Evolutionary conservation across 1,140 invertebrate species (phyloP).

Genomic region (Acyrthosiphon pisum): DNA sequence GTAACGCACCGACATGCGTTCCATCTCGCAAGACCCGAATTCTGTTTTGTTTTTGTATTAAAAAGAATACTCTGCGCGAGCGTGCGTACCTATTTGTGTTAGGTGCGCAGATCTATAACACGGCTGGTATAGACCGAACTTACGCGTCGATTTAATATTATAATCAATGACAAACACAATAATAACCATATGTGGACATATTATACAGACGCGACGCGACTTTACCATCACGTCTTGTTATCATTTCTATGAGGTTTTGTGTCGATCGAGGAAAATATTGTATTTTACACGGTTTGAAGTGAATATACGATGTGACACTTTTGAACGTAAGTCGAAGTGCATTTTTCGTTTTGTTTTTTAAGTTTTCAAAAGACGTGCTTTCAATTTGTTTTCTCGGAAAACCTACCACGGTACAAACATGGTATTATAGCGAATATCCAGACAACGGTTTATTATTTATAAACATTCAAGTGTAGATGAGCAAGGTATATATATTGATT

Average conservation of each 20-base stretch:
- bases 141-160: background rate
- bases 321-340: background rate
- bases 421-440: background rate
- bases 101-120: too few relatives aligned
- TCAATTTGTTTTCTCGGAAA: background rate
- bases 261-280: background rate
- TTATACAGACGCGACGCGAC: background rate
- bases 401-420: too few relatives aligned
- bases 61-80: too few relatives aligned
- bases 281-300: background rate
- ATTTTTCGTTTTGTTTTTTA: background rate
- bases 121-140: background rate
- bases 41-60: background rate
- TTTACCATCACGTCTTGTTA: background rate
- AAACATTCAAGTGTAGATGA: conserved; percentile 9
- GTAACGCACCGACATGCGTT: background rate
- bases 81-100: too few relatives aligned
- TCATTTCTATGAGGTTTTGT: background rate
- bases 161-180: background rate
- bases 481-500: background rate
- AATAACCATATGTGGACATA: background rate
- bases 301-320: background rate
- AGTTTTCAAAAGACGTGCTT: background rate
- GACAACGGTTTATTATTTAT: background rate
- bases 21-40: background rate